Base-by-base conservation (phyloP, 2,113 vertebrate genomes). In the Sylvilagus bachmani region DNA sequence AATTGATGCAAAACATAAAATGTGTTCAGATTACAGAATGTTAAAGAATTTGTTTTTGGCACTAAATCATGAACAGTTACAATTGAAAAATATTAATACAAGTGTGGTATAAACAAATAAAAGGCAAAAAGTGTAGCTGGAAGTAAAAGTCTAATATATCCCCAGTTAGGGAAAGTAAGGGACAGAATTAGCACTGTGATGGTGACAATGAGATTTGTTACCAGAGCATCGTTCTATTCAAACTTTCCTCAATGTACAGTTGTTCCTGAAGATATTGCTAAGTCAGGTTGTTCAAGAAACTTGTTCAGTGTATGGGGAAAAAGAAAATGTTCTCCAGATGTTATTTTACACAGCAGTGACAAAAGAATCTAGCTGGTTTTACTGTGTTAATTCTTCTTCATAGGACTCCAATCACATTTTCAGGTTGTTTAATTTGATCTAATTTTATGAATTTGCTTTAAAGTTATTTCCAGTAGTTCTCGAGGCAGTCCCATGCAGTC, bases 401-500 rank as follows among this genome's bases (percentile, higher is more conserved):
- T 71, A 11, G 3, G 62, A 85, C 17, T 53, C 64, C 92, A 82
- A 74, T 84, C 91, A 17, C 66, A 80, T 96, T 96, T 86, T 66
- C 31, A 70, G 86, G 71, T 33, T n/a, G 81, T 58, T 94, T 97
- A 83, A 3, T 89, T 95, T 25, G 90, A 10, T 95, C 22, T 86
- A 67, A 93, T 96, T 95, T 95, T 89, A 67, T 78, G 66, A 93
- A 93, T 74, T 95, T 95, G 31, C 38, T 92, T 87, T 78, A 91
- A 89, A 94, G 14, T 75, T 93, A 86, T 93, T 27, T 96, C 91
- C 83, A 6, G 80, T 11, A 61, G 24, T 97, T 93, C 90, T 82
- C 22, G 89, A 80, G 81, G 38, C 10, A 86, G 51, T 71, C 27
- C 8, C 61, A 9, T 58, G 66, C 29, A 94, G 31, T 21, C 36